A percentile compares a stretch with the other conserved stretches of the same genome.
Evolutionary conservation across 2,797 vertebrate species (phyloP).

Genomic region (Sphenodon punctatus): DNA sequence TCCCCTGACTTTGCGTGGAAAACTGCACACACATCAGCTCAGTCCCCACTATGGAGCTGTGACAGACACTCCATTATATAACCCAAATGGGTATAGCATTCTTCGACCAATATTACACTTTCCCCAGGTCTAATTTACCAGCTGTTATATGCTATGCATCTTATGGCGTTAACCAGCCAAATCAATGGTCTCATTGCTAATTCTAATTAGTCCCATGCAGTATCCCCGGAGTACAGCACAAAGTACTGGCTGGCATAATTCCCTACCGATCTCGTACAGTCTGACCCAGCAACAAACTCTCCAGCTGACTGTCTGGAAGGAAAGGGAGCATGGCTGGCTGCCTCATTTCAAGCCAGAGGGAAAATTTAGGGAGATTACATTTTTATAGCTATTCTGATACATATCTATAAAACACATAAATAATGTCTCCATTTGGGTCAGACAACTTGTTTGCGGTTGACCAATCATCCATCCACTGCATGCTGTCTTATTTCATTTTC

Average conservation of each 20-base stretch:
- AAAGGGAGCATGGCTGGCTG: background rate
- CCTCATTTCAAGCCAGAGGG: conserved; percentile 15
- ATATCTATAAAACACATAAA: conserved; percentile 21
- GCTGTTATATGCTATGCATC: background rate
- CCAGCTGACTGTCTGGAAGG: conserved; percentile 9
- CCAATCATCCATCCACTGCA: background rate
- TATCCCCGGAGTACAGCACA: conserved; percentile 7
- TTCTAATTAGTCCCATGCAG: background rate
- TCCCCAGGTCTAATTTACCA: background rate
- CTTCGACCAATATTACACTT: background rate
- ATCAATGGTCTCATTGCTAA: background rate
- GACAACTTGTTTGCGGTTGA: conserved; percentile 21
- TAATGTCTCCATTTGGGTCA: conserved; percentile 41
- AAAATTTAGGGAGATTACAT: conserved; percentile 20
- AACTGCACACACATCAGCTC: fast-evolving
- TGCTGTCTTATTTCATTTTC: conserved; percentile 11
- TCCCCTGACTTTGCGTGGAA: background rate
- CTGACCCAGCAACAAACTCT: conserved; percentile 19
- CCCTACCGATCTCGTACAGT: background rate
- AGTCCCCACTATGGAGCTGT: background rate
- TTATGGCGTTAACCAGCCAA: background rate
- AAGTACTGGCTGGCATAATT: background rate
- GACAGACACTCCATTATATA: background rate
- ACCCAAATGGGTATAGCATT: background rate
- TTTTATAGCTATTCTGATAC: conserved; percentile 11